These are phyloP conservation scores for Mormyrus lacerda DNA, from an alignment of 2,113 vertebrate genomes.

Conservation along the genomic window DNA sequence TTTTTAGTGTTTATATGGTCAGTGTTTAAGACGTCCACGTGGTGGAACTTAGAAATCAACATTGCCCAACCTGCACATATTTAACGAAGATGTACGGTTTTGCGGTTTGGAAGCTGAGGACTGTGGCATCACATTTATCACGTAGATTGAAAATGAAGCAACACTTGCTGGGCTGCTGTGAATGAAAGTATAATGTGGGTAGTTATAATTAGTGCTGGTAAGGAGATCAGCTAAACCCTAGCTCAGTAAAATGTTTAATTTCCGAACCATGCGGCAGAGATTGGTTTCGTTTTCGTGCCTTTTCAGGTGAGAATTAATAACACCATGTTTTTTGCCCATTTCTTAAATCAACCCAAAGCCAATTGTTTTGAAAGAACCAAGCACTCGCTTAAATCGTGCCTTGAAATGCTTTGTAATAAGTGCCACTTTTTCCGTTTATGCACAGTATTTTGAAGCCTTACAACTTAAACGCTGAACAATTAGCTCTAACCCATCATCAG, in stretches of 20 bases:
- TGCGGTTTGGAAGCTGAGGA: not conserved
- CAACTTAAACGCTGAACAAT: not conserved
- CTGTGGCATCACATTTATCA: not conserved
- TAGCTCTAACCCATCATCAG: not conserved
- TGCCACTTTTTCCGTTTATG: not conserved
- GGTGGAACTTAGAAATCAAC: not conserved
- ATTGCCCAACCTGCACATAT: not conserved
- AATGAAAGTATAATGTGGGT: not conserved
- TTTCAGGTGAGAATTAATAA: not conserved
- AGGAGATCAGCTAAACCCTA: not conserved
- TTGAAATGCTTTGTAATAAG: not conserved
- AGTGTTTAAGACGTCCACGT: not conserved
- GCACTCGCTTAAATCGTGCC: not conserved
- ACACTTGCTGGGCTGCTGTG: not conserved
- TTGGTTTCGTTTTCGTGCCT: not conserved
- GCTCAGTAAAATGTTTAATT: not conserved
- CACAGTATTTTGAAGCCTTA: not conserved
- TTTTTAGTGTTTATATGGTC: not conserved
- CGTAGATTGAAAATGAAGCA: not conserved
- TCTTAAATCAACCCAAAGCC: not conserved
- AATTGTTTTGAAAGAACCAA: not conserved
- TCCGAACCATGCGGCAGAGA: not conserved
- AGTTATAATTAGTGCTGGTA: not conserved
- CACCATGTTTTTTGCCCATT: not conserved
- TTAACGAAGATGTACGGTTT: not conserved